A percentile compares a stretch with the other conserved stretches of the same genome.
Conservation (phyloP, 2,797 vertebrate genomes). For the Halcyon leucocephala region DNA sequence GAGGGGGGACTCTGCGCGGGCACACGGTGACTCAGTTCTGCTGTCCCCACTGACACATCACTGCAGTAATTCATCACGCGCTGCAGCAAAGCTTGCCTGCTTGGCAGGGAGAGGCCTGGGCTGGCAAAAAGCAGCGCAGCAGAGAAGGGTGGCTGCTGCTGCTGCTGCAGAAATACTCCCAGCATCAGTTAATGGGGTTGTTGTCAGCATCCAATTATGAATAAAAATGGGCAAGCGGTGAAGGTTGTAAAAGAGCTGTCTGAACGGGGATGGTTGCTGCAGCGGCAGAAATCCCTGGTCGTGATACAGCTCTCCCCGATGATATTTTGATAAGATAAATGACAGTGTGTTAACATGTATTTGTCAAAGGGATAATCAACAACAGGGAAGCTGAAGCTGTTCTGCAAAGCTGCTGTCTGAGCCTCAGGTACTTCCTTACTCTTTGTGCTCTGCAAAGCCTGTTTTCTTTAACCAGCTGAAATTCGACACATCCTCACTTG, state of each 20-base stretch:
- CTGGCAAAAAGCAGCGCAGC: background rate
- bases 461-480: conserved; percentile 13
- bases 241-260: background rate
- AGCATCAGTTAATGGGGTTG: background rate
- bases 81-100: background rate
- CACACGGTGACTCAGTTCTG: background rate
- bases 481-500: background rate
- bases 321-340: conserved; percentile 70
- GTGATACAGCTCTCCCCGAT: background rate
- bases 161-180: background rate
- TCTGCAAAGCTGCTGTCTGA: background rate
- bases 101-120: background rate
- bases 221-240: conserved; percentile 11
- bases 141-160: background rate
- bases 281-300: background rate
- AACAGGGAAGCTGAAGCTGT: background rate
- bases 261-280: background rate
- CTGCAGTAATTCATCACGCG: conserved; percentile 27
- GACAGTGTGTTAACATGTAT: conserved; percentile 1
- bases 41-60: background rate
- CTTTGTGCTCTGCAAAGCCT: background rate
- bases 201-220: conserved; percentile 3
- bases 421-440: background rate
- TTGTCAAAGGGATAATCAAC: conserved; percentile 46
- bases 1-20: background rate